Percentiles rank a stretch among this genome's conserved stretches.
These are phyloP conservation scores for Aphelenchoides fujianensis DNA, from an alignment of 1,140 invertebrate genomes.

Conservation along the genomic window DNA sequence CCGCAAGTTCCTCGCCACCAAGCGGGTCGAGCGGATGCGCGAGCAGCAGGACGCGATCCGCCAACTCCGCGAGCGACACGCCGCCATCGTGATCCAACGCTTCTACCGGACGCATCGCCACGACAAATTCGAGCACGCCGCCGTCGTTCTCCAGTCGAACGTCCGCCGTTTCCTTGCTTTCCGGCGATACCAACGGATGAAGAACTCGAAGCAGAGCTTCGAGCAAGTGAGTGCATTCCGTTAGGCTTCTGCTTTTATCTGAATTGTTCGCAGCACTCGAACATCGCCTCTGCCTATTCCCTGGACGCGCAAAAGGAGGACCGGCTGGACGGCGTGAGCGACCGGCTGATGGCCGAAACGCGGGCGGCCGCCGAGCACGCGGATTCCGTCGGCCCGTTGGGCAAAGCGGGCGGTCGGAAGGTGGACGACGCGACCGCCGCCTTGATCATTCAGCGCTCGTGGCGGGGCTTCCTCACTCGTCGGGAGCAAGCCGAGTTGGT, in stretches of 20 bases:
- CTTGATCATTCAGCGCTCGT: not conserved
- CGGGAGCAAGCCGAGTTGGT: not conserved
- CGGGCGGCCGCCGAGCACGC: not conserved
- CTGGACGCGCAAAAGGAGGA: not conserved
- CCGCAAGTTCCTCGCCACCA: not conserved
- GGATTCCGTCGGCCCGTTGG: not conserved
- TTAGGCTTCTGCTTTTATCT: too few relatives aligned
- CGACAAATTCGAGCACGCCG: slow-evolving; percentile 6
- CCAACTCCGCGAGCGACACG: slow-evolving; percentile 2
- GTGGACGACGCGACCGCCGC: not conserved
- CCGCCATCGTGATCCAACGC: slow-evolving; percentile 10
- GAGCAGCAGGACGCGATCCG: not conserved
- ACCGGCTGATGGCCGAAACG: not conserved
- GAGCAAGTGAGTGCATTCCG: not conserved
- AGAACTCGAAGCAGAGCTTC: not conserved
- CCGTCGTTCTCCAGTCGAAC: slow-evolving; percentile 6
- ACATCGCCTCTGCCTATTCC: too few relatives aligned
- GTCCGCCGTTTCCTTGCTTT: not conserved
- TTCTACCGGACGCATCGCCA: slow-evolving; percentile 10
- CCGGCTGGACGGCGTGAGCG: not conserved
- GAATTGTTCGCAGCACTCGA: too few relatives aligned
- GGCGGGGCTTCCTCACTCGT: not conserved
- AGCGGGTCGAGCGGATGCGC: not conserved
- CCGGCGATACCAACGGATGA: slow-evolving; percentile 8
- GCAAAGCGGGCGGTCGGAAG: not conserved